A percentile compares a stretch with the other conserved stretches of the same genome.
Conservation (phyloP, 2,888 invertebrate species). For the Andrena camellia region DNA sequence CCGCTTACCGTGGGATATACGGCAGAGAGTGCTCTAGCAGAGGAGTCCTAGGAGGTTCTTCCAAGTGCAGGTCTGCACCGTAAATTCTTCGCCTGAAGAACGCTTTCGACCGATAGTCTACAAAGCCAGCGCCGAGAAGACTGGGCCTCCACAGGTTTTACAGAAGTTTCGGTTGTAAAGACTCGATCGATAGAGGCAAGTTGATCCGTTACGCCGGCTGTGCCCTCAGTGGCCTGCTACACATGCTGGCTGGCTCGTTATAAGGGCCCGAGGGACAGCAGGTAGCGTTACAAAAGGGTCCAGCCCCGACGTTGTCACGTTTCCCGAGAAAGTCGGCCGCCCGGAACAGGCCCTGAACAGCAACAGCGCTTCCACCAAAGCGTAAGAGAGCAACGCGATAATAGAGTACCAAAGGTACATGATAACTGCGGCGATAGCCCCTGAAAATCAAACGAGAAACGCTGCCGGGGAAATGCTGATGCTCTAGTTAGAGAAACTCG, state of each 20-base stretch:
- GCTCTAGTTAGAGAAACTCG: background rate
- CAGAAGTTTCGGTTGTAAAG: background rate
- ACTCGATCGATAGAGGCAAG: constrained; percentile 2
- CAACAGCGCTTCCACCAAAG: constrained; percentile 50
- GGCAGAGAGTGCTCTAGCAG: background rate
- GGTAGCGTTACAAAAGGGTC: constrained; percentile 57
- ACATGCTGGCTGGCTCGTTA: constrained; percentile 26
- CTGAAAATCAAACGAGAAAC: background rate
- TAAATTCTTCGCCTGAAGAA: background rate
- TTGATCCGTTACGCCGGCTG: background rate
- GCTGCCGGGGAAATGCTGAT: background rate
- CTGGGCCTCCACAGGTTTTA: background rate
- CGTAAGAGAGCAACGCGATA: constrained; percentile 27
- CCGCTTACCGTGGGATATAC: background rate
- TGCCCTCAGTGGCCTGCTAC: background rate
- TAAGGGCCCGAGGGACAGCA: constrained; percentile 47
- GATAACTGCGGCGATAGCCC: constrained; percentile 37
- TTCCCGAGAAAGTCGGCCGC: constrained; percentile 20
- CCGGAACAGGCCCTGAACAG: constrained; percentile 7
- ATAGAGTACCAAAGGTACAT: constrained; percentile 35
- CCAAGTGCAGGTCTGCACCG: background rate
- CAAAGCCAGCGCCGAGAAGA: background rate
- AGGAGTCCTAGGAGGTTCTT: background rate
- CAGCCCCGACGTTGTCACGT: constrained; percentile 60
- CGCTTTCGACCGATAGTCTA: no score